Evolutionary conservation across 2,888 invertebrate genomes (phyloP).

Genomic region (Brenthis ino): DNA sequence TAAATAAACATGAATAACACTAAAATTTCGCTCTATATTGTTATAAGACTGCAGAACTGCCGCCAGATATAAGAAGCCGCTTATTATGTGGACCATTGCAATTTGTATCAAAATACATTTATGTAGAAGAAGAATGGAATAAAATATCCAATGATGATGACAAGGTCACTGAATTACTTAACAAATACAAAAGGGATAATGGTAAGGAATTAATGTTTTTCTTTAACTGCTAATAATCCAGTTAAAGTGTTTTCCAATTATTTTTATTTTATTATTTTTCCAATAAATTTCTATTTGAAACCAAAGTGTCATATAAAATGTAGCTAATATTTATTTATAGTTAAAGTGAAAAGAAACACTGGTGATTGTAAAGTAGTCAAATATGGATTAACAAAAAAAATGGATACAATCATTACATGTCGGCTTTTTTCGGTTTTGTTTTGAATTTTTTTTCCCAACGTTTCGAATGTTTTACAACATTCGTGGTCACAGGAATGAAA

Average conservation of each 20-base stretch:
- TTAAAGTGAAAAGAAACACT: too few species aligned
- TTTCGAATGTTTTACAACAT: too few species aligned
- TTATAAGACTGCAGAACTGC: slow-evolving; percentile 67
- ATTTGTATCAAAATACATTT: slow-evolving; percentile 70
- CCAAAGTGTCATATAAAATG: too few species aligned
- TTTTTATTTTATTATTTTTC: too few species aligned
- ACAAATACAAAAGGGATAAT: slow-evolving; percentile 71
- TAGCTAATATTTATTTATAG: too few species aligned
- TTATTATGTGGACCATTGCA: slow-evolving; percentile 63
- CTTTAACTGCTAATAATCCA: not conserved
- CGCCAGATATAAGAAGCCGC: slow-evolving; percentile 63
- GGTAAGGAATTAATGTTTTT: slow-evolving; percentile 48
- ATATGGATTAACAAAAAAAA: too few species aligned
- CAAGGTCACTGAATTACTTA: slow-evolving; percentile 65
- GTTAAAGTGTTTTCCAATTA: not conserved
- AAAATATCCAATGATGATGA: slow-evolving; percentile 55
- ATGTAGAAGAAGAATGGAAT: slow-evolving; percentile 73
- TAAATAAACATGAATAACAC: not conserved
- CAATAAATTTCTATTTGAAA: too few species aligned
- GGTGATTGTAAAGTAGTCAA: too few species aligned
- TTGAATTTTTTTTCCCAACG: too few species aligned
- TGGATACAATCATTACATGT: too few species aligned
- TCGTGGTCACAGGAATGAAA: too few species aligned
- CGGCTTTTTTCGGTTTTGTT: too few species aligned
- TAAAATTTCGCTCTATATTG: not conserved